A percentile compares a stretch with the other conserved stretches of the same genome.
Conservation (phyloP, 2,113 vertebrate species). For the Arizona elegans region DNA sequence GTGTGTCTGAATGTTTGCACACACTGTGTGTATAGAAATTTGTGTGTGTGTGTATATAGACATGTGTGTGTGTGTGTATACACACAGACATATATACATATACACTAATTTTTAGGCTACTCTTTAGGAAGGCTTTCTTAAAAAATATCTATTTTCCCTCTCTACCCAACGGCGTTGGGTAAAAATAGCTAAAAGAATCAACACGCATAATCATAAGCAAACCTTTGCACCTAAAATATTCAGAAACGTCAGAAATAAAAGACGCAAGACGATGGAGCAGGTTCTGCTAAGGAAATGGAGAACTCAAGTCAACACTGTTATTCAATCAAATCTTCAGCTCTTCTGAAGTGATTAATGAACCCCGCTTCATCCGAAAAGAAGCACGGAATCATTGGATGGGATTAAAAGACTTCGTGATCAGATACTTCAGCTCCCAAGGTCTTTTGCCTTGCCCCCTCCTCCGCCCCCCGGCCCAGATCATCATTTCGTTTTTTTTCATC, state of each 20-base stretch:
- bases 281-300: background rate
- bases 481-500: background rate
- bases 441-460: background rate
- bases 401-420: background rate
- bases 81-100: no score
- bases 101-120: no score
- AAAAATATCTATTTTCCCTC: no score
- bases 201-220: background rate
- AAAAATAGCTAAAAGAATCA: no score
- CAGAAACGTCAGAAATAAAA: background rate
- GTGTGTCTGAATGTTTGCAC: no score
- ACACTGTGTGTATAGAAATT: no score
- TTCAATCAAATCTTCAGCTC: background rate
- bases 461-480: background rate
- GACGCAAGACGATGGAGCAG: background rate
- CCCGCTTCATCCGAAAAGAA: background rate
- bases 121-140: no score
- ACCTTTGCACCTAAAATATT: no score
- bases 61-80: no score
- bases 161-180: no score
- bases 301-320: background rate
- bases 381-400: background rate
- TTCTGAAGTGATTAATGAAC: background rate
- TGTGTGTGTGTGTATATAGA: no score
- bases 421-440: background rate